A percentile compares a stretch with the other conserved stretches of the same genome.
Evolutionary conservation across 2,797 vertebrate species (phyloP).

Genomic region (Pipistrellus kuhlii): DNA sequence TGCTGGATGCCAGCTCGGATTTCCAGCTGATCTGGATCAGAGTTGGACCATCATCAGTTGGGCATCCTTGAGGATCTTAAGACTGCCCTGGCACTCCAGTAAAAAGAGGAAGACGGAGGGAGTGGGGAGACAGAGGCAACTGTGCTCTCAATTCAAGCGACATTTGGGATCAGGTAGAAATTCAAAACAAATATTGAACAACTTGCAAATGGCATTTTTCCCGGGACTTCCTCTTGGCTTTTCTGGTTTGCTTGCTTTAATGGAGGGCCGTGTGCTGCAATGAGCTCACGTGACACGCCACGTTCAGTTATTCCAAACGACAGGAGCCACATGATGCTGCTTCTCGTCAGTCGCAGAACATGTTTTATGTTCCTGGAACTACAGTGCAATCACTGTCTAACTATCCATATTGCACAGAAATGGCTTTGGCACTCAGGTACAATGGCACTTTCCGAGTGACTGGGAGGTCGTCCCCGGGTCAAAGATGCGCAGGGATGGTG

Average conservation of each 20-base stretch:
- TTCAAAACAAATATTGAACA: constrained; percentile 72
- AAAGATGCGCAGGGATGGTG: background rate
- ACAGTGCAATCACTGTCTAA: constrained; percentile 24
- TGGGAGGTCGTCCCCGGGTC: constrained; percentile 20
- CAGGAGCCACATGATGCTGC: background rate
- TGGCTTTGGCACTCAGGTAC: constrained; percentile 47
- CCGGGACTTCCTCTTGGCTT: background rate
- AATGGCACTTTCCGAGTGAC: constrained; percentile 31
- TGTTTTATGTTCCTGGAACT: constrained; percentile 31
- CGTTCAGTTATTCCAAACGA: background rate
- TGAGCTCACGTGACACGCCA: background rate
- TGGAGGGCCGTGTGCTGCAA: constrained; percentile 26
- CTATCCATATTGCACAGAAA: constrained; percentile 34
- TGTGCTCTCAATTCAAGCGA: constrained; percentile 42
- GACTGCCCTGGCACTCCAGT: background rate
- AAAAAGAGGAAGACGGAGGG: background rate
- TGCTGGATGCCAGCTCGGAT: background rate
- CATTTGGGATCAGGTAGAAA: constrained; percentile 67
- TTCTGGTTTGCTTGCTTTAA: constrained; percentile 34
- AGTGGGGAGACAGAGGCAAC: background rate
- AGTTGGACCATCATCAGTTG: background rate
- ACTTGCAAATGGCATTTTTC: constrained; percentile 70
- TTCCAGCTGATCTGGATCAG: constrained; percentile 60
- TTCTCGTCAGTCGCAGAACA: background rate
- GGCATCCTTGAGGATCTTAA: constrained; percentile 42